Evolutionary conservation across 2,888 invertebrate species (phyloP).

Genomic region (Clivina fossor): DNA sequence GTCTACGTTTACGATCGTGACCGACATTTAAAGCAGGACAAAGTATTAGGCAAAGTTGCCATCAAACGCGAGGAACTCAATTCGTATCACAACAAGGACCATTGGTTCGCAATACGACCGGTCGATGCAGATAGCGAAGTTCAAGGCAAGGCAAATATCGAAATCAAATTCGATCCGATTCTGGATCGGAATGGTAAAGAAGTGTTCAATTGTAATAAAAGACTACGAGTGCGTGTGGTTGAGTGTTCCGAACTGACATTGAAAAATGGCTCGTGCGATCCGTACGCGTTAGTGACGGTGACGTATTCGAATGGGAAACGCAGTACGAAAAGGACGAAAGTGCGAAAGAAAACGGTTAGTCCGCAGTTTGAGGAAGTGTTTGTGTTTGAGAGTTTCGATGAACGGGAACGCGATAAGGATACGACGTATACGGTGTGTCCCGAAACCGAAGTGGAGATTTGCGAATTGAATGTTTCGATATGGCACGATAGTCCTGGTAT

Average conservation of each 20-base stretch:
- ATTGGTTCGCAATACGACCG: constrained; percentile 85
- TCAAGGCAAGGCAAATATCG: constrained; percentile 86
- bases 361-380: constrained; percentile 89
- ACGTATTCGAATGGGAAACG: constrained; percentile 79
- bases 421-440: constrained; percentile 47
- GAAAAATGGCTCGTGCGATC: constrained; percentile 89
- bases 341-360: constrained; percentile 86
- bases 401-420: constrained; percentile 53
- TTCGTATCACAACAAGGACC: constrained; percentile 87
- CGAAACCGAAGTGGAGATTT: constrained; percentile 68
- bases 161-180: constrained; percentile 69
- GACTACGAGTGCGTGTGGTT: constrained; percentile 66
- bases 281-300: constrained; percentile 80
- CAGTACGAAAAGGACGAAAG: constrained; percentile 79
- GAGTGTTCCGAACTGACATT: constrained; percentile 88
- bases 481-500: constrained; percentile 84
- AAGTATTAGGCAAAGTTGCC: constrained; percentile 81
- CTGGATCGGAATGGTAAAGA: constrained; percentile 56
- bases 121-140: constrained; percentile 91
- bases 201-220: constrained; percentile 46
- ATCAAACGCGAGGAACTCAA: constrained; percentile 85
- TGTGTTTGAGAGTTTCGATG: constrained; percentile 66
- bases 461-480: constrained; percentile 78
- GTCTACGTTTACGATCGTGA: constrained; percentile 88
- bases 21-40: constrained; percentile 80